A percentile compares a stretch with the other conserved stretches of the same genome.
These are phyloP conservation scores for Conus ventricosus DNA, from an alignment of 1,140 invertebrate genomes.

Conservation along the genomic window DNA sequence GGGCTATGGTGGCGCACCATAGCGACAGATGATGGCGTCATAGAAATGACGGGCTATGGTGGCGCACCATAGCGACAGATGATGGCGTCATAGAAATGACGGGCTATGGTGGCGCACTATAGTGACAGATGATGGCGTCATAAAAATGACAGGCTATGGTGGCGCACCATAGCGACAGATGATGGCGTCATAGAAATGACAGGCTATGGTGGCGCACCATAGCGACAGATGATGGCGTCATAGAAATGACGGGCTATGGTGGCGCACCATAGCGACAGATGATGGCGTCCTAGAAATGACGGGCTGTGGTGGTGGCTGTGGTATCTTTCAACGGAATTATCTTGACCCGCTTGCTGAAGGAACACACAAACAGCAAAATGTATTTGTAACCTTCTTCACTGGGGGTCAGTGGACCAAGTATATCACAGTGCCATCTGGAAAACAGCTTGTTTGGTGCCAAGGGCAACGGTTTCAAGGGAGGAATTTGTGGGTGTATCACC, in stretches of 20 bases:
- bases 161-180: conserved; percentile 6
- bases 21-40: background rate
- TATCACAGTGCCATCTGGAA: conserved; percentile 10
- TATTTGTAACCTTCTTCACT: background rate
- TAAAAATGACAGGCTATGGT: background rate
- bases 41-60: background rate
- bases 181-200: background rate
- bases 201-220: background rate
- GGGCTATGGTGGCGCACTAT: conserved; percentile 1
- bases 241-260: background rate
- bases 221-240: background rate
- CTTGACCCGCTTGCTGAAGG: conserved; percentile 1
- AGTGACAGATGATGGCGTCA: background rate
- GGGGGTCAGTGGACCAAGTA: background rate
- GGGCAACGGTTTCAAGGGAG: background rate
- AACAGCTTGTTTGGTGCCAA: background rate
- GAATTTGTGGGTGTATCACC: background rate
- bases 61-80: conserved; percentile 6
- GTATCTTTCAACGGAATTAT: background rate
- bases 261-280: conserved; percentile 20
- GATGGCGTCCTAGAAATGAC: background rate
- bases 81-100: background rate
- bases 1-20: conserved; percentile 1
- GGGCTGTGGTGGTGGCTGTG: background rate
- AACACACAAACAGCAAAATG: conserved; percentile 4